Base-by-base conservation (phyloP, 2,797 vertebrate species). In the Avahi laniger region DNA sequence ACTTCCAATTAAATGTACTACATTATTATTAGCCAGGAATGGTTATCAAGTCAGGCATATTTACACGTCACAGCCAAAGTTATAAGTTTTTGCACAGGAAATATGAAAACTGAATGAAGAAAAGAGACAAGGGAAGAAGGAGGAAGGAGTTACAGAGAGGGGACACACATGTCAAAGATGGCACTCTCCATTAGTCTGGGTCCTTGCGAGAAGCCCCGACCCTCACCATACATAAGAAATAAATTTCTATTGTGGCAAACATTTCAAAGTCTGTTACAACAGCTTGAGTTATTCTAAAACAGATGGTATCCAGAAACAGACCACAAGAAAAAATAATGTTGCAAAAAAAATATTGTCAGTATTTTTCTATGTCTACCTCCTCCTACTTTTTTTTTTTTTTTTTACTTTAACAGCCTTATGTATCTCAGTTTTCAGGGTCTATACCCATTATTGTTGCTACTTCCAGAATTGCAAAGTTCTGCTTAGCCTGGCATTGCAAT, bases 281-380 rank as follows among this genome's bases (percentile, higher is more conserved):
- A 82, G n/a, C 61, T 80, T 65, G 73, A 84, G 38, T 72, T 84
- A 67, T 90, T 81, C 50, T 88, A 95, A 78, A 86, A 94, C 63
- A 97, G 84, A 97, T 50, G 72, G 46, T 33, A 96, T 92, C 46
- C 85, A 89, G 79, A 93, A 96, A 91, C 76, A 95, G 33, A 38
- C 2, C 13, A 38, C 30, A 85, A 78, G 81, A 54, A 96, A 90
- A 92, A 80, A 69, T 15, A 92, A 94, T 33, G 4, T 59, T 90
- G 50, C 46, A 70, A 84, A 94, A 79, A 85, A 93, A 81, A 54
- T 43, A 78, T 7, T 26, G 65, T 88, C 65, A 84, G 92, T 80
- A 94, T 72, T 76, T 95, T 83, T 81, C 11, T 54, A 76, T 78
- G 13, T 90, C 11, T 75, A 14, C 81, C 91, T 94, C n/a, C 35